Evolutionary conservation across 2,888 invertebrate species (phyloP), one percentile per base, ranked within the genome.

Genomic region (Pecten maximus): DNA sequence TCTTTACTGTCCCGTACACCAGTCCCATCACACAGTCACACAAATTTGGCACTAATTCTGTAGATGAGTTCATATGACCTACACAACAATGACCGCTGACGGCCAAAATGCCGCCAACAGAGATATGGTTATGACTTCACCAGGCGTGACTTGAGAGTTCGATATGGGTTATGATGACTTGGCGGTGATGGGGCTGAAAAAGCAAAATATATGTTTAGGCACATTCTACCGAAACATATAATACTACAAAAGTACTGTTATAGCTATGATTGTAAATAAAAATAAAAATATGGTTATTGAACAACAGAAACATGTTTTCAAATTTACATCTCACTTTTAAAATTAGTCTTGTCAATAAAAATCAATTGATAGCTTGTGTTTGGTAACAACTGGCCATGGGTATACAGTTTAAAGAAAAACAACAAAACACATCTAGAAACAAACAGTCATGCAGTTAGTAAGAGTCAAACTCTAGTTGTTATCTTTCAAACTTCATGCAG

Each of bases 121-220:
- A 40, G 48, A 40, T 28, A 44, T 28, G 48, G 48, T 50, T 90
- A 94, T 89, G 93, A 93, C 87, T 92, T 89, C 50, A 93, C 93
- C 40, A 93, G 89, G 88, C 92, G 92, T 90, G 92, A 92, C 91
- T 93, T 93, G 87, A 93, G 92, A 87, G 93, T 91, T 91, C 94
- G 89, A 89, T 94, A 94, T 90, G 94, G 94, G 88, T 94, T 94
- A 90, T 93, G 93, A 91, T 94, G 93, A 93, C 94, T 94, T 92
- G 94, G 93, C 88, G 94, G 94, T 91, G 94, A 94, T 90, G 94
- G 94, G 90, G 94, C 94, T 94, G 93, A 44, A 93, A 93, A 92
- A 87, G 39, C 39, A 90, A 74, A 74, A 28, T 1, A 74, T 12
- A 74, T 35, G 35, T 74, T 74, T 74, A 35, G 23, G 74, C 10